Conservation (phyloP, 2,888 invertebrate species). For the Cataglyphis livida region DNA sequence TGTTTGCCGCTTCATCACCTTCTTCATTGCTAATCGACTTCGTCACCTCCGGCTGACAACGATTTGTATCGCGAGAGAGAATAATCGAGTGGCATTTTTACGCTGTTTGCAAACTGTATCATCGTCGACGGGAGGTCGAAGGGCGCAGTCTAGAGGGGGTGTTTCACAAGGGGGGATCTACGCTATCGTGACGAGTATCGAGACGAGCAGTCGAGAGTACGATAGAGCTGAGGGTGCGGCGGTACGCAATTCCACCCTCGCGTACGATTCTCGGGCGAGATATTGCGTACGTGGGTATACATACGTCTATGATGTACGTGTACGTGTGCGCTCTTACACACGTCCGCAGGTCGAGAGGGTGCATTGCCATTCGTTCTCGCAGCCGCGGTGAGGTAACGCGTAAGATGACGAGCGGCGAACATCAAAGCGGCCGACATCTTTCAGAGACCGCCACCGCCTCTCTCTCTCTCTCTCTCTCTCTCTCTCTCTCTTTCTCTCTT, state of each 20-base stretch:
- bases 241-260: constrained; percentile 65
- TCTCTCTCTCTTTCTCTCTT: constrained; percentile 2
- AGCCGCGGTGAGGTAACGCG: constrained; percentile 69
- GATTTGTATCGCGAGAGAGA: constrained; percentile 59
- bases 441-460: constrained; percentile 72
- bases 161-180: constrained; percentile 40
- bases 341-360: constrained; percentile 48
- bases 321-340: constrained; percentile 29
- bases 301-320: not conserved
- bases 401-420: constrained; percentile 77
- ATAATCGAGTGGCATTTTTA: constrained; percentile 82
- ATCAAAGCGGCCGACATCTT: constrained; percentile 79
- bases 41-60: constrained; percentile 47
- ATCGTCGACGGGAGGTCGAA: constrained; percentile 70
- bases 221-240: constrained; percentile 63
- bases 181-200: constrained; percentile 56
- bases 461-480: constrained; percentile 34
- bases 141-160: constrained; percentile 35
- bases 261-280: constrained; percentile 56
- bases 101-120: constrained; percentile 81
- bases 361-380: constrained; percentile 65
- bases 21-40: constrained; percentile 40
- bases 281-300: constrained; percentile 26
- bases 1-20: constrained; percentile 48
- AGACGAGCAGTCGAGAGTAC: constrained; percentile 62